Percentiles rank a stretch among this genome's conserved stretches.
These are phyloP conservation scores for Peromyscus maniculatus DNA, from an alignment of 2,113 vertebrate genomes.

Conservation along the genomic window DNA sequence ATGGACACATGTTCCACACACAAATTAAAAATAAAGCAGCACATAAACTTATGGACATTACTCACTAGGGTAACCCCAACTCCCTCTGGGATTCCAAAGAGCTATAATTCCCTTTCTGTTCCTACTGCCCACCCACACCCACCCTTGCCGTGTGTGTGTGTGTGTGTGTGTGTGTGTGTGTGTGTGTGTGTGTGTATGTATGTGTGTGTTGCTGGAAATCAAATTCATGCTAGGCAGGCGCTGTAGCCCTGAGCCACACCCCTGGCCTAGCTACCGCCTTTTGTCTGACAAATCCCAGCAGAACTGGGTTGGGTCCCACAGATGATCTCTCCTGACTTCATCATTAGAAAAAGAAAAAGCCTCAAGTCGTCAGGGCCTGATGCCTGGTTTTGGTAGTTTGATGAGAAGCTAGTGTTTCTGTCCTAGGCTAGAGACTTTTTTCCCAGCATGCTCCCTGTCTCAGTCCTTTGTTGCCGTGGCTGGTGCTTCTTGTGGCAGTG, in stretches of 20 bases:
- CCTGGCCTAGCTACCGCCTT: not conserved
- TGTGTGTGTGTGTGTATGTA: not conserved
- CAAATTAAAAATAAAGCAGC: not conserved
- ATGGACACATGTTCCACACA: not conserved
- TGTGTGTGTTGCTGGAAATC: not conserved
- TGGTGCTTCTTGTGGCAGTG: not conserved
- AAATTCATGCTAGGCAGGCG: not conserved
- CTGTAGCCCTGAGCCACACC: not conserved
- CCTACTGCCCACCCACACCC: not conserved
- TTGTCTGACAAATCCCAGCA: not conserved
- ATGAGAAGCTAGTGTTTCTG: not conserved
- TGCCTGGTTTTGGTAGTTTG: not conserved
- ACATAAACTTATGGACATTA: not conserved
- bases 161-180: not conserved
- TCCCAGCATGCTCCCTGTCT: not conserved
- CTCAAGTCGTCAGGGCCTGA: not conserved
- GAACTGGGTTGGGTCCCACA: not conserved
- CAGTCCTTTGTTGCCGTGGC: not conserved
- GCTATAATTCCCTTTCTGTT: not conserved
- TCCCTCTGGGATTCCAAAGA: not conserved
- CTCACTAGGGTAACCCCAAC: not conserved
- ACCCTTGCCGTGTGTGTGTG: not conserved
- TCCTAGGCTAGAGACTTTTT: not conserved
- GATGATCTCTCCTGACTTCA: not conserved
- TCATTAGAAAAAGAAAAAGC: not conserved